Percentiles rank a stretch among this genome's conserved stretches.
These are phyloP conservation scores for Julus scandinavius DNA, from an alignment of 2,888 invertebrate species.

Conservation along the genomic window DNA sequence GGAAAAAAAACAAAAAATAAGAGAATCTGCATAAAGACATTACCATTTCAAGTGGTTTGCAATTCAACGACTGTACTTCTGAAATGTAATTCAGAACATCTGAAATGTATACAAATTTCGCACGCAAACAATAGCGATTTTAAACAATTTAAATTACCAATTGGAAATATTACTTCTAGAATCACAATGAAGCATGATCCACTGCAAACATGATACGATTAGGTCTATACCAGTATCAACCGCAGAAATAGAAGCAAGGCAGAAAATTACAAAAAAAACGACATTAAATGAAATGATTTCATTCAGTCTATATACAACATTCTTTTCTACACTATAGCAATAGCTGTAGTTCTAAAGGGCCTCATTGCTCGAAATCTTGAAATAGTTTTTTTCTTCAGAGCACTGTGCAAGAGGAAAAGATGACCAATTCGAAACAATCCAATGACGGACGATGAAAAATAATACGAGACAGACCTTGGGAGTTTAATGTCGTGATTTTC, in stretches of 20 bases:
- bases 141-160: no score
- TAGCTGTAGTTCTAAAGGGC: background rate
- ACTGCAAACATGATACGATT: background rate
- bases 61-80: no score
- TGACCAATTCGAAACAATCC: constrained; percentile 39
- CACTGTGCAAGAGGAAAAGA: background rate
- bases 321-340: background rate
- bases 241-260: background rate
- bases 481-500: constrained; percentile 2
- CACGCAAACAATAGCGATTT: no score
- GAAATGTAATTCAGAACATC: no score
- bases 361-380: background rate
- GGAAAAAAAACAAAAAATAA: no score
- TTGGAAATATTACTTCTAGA: no score
- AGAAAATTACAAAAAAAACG: background rate
- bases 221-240: background rate
- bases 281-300: constrained; percentile 5
- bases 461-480: background rate
- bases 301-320: background rate
- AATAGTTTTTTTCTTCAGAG: background rate
- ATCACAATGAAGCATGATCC: background rate
- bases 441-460: background rate
- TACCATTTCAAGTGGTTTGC: no score
- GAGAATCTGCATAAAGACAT: no score
- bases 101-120: no score